Base-by-base conservation (phyloP, 2,888 invertebrate species). In the Phyllotreta cruciferae region DNA sequence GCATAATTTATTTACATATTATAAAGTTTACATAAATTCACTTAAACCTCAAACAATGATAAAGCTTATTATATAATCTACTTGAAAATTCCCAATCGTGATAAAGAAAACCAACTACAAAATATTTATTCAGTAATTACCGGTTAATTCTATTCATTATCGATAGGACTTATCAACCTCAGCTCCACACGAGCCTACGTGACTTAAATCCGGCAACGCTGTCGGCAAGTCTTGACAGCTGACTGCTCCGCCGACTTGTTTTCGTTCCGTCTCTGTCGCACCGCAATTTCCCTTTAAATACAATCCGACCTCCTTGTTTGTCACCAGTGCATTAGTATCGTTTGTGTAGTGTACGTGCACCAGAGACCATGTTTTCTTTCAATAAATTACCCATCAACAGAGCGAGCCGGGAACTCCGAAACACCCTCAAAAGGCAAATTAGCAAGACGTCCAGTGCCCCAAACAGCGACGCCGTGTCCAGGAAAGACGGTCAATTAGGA, bases 391-490 rank as follows among this genome's bases (percentile, higher is more conserved):
- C 69, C 56, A 55, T 72, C 35, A 74, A 74, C 60, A 73, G 75
- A 10, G 71, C 75, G 38, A 74, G 75, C 66, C 74, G 78, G 60
- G 79, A 79, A 68, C 45, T 78, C 6, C 42, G 75, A 34, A 74
- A 71, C 45, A 73, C 75, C 44, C 53, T 75, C n/a, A 68, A 58
- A 35, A 70, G 80, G 47, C 70, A 83, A 65, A 87, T 87, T 70
- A 86, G 86, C 79, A 87, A 86, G 79, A 87, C 86, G 0, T 84
- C 85, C 11, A 85, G 85, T 75, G 84, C 84, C 50, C 84, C 86
- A 9, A 86, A 86, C 75, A 87, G 86, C 56, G 87, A 87, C 74
- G 84, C 85, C 14, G 85, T 86, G 81, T 83, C 84, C 0, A 81
- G 84, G 54, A 76, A 76, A 56, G 70, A 73, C 7, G 64, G 53